A percentile compares a stretch with the other conserved stretches of the same genome.
phyloP scores from a whole-genome alignment of 1,140 invertebrate species.

The Rhopalosiphum padi region DNA sequence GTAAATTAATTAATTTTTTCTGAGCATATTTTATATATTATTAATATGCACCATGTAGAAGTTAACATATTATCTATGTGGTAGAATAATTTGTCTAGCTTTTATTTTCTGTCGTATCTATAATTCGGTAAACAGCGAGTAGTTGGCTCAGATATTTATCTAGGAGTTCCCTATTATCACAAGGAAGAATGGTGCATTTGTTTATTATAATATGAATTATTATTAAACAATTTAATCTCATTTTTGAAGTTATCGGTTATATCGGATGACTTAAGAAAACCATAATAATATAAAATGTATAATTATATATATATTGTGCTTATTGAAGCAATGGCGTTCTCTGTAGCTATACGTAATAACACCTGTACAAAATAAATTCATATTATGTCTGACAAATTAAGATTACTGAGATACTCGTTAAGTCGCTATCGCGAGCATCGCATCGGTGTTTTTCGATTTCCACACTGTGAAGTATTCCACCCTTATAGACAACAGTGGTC shows the following conservation, averaged over 20 bases:
- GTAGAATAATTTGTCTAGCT: background rate
- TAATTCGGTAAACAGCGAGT: background rate
- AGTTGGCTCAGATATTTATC: background rate
- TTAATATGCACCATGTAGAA: background rate
- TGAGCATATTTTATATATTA: background rate
- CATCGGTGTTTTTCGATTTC: conserved; percentile 32
- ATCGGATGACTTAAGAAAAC: background rate
- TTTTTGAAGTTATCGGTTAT: background rate
- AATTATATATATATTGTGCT: background rate
- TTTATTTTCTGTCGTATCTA: background rate
- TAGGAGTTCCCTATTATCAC: background rate
- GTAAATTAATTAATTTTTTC: conserved; percentile 1
- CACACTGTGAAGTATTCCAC: conserved; percentile 22
- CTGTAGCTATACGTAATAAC: background rate
- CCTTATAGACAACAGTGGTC: conserved; percentile 17
- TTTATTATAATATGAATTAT: background rate
- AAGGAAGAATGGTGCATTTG: background rate
- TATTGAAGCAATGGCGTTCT: background rate
- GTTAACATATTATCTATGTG: background rate
- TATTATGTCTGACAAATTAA: conserved; percentile 20
- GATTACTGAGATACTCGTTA: background rate
- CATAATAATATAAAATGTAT: background rate
- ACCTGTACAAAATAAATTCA: conserved; percentile 10
- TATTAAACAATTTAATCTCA: background rate
- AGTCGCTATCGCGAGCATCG: conserved; percentile 1